Evolutionary conservation across 2,113 vertebrate genomes (phyloP), one percentile per base, ranked within the genome.

Genomic region (Microcebus griseorufus): DNA sequence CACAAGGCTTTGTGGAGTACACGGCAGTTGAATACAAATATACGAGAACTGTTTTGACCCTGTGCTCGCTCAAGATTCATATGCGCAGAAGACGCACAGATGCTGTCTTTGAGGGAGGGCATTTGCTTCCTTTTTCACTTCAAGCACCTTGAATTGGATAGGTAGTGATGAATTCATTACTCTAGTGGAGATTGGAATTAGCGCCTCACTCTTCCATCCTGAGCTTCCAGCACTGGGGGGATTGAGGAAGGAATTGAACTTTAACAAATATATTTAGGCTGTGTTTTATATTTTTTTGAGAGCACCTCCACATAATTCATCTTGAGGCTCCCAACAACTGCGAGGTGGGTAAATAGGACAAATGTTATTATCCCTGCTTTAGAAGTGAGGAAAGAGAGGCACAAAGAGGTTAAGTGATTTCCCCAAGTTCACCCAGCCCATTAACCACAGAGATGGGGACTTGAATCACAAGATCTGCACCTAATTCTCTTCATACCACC

Each of bases 331-430:
- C 53, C 81, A 92, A 55, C 29, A 58, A 34, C 25, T 32, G 29
- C 3, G 45, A 87, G 76, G 60, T 42, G 29, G 45, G 23, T 58
- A 55, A 83, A 76, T 1, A 76, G 55, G 58, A 72, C 58, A 64
- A 60, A 42, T 55, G 69, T 55, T 76, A 58, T 55, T 91, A 89
- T n/a, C 69, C 58, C n/a, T 29, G 53, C 58, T 85, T 95, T 60
- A 70, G 55, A 85, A 95, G 48, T 34, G 32, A 92, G 8, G 73
- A 75, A 78, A 94, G 75, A 87, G 48, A 72, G 32, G 1, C 72
- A 70, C 72, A 34, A 39, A 53, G 25, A 91, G 69, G 76, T 94
- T 73, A 88, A 97, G 81, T 14, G 81, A 89, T 93, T 96, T 94
- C 51, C 72, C 64, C 92, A 72, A 85, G 80, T 94, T 95, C 88